phyloP scores from a whole-genome alignment of 2,113 vertebrate species.

The Nibea albiflora region DNA sequence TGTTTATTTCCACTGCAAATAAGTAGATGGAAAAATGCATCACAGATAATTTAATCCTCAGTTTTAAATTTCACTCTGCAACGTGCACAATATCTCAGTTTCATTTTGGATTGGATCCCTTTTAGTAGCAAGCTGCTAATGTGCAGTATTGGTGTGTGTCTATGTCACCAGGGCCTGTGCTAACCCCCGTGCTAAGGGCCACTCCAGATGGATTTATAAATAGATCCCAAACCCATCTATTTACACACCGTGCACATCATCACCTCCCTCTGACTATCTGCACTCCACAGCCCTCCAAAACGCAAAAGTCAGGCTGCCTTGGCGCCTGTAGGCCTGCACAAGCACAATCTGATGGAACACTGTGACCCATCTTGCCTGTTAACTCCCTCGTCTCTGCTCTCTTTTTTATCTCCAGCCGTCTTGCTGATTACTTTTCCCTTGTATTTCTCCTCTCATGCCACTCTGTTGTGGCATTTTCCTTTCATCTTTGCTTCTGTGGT shows the following conservation, averaged over 20 bases:
- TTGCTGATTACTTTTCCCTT: slow-evolving; percentile 27
- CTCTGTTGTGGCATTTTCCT: slow-evolving; percentile 15
- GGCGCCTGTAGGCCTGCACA: slow-evolving; percentile 44
- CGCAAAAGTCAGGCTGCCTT: slow-evolving; percentile 56
- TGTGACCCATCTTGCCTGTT: slow-evolving; percentile 39
- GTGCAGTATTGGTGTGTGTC: slow-evolving; percentile 29
- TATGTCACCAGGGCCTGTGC: slow-evolving; percentile 62
- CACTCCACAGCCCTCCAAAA: slow-evolving; percentile 48
- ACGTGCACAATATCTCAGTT: slow-evolving; percentile 24
- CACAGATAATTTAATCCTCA: not conserved
- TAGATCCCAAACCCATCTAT: slow-evolving; percentile 81
- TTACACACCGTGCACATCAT: slow-evolving; percentile 79
- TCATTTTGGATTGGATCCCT: slow-evolving; percentile 68
- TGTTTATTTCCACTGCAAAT: not conserved
- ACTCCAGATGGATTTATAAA: slow-evolving; percentile 83
- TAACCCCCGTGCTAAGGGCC: slow-evolving; percentile 75
- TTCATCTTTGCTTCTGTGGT: slow-evolving; percentile 35
- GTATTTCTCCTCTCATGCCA: not conserved
- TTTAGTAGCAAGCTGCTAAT: slow-evolving; percentile 73
- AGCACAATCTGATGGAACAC: slow-evolving; percentile 58
- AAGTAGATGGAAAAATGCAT: not conserved
- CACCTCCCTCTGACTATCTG: slow-evolving; percentile 75
- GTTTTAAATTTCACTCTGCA: slow-evolving; percentile 19
- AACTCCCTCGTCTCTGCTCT: slow-evolving; percentile 18
- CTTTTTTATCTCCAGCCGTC: slow-evolving; percentile 21